Conservation (phyloP, 2,888 invertebrate genomes). For the Drosophila gaucha region DNA sequence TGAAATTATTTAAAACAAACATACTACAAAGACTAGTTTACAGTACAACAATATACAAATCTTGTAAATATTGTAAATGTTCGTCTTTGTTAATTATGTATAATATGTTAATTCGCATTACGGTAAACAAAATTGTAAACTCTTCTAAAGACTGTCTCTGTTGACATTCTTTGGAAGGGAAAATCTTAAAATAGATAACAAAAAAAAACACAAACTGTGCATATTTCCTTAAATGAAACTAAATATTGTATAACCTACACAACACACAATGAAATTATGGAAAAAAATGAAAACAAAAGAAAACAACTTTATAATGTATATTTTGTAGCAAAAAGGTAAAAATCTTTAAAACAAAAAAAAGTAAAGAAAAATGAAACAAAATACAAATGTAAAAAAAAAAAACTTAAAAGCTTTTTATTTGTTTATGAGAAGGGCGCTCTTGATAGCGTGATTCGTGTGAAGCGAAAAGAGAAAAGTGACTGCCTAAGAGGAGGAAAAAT, state of each 20-base stretch:
- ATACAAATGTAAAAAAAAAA: slow-evolving; percentile 42
- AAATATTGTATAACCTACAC: slow-evolving; percentile 56
- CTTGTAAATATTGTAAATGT: background rate
- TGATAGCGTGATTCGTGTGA: slow-evolving; percentile 48
- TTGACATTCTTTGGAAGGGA: slow-evolving; percentile 28
- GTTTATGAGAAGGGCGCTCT: slow-evolving; percentile 20
- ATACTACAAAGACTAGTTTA: slow-evolving; percentile 22
- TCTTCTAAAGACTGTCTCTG: slow-evolving; percentile 38
- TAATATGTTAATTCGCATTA: slow-evolving; percentile 26
- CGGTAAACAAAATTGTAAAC: slow-evolving; percentile 23
- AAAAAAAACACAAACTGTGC: slow-evolving; percentile 58
- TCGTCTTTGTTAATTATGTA: slow-evolving; percentile 22
- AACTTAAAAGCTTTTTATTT: slow-evolving; percentile 65
- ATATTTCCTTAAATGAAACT: slow-evolving; percentile 71
- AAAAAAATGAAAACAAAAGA: slow-evolving; percentile 20
- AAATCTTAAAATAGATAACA: slow-evolving; percentile 30
- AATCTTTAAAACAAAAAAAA: slow-evolving; percentile 22
- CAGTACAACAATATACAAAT: background rate
- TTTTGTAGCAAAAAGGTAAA: slow-evolving; percentile 32
- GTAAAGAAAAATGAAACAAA: slow-evolving; percentile 34
- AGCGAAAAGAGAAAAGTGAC: slow-evolving; percentile 42
- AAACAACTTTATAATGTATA: slow-evolving; percentile 43
- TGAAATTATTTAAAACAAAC: slow-evolving; percentile 65
- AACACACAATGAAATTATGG: slow-evolving; percentile 48
- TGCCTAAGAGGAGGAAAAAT: slow-evolving; percentile 30